Conservation (phyloP, 1,140 invertebrate species). For the Theocolax elegans region DNA sequence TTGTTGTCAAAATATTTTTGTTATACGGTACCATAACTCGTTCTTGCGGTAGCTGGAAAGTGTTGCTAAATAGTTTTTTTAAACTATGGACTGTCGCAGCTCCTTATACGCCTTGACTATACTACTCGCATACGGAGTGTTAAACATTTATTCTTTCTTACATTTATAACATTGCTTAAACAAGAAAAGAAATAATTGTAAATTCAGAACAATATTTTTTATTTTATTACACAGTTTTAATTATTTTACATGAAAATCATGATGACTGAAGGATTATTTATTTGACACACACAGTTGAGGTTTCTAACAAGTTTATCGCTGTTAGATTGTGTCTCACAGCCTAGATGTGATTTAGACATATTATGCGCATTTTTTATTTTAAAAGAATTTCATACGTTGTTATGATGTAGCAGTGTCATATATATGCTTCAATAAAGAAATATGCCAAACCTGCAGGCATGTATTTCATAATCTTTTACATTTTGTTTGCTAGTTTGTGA, state of each 20-base stretch:
- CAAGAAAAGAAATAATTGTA: no score
- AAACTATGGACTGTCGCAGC: no score
- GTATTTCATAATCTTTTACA: constrained; percentile 29
- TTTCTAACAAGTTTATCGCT: constrained; percentile 62
- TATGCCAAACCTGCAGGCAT: constrained; percentile 43
- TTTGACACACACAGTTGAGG: constrained; percentile 67
- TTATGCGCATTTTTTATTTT: constrained; percentile 45
- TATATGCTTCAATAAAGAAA: constrained; percentile 34
- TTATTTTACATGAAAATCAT: constrained; percentile 33
- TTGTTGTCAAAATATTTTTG: no score
- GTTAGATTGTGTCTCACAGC: constrained; percentile 66
- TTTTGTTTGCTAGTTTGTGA: constrained; percentile 17
- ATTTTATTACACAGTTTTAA: no score
- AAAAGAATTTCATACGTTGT: constrained; percentile 36
- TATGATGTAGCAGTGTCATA: constrained; percentile 30
- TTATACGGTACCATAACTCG: no score
- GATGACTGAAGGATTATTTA: constrained; percentile 47
- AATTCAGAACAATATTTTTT: no score
- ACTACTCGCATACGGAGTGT: no score
- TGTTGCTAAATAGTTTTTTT: no score
- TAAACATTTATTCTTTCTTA: no score
- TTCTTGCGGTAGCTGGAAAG: no score
- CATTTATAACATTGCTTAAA: no score
- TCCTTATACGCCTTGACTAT: no score
- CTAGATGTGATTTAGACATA: constrained; percentile 60